Percentiles rank a stretch among this genome's conserved stretches.
phyloP scores from a whole-genome alignment of 1,140 invertebrate genomes.

The Zophobas atratus region DNA sequence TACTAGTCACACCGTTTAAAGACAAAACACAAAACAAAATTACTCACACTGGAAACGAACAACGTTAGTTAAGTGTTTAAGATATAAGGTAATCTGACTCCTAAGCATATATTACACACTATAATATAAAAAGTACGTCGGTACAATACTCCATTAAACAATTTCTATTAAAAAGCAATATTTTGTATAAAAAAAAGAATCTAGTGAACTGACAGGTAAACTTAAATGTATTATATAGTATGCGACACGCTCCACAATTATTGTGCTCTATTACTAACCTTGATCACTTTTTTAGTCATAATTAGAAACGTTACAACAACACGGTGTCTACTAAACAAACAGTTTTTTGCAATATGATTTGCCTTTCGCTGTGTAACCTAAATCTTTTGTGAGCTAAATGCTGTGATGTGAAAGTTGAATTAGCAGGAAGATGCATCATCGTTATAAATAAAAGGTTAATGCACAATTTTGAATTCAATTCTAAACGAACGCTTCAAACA shows the following conservation, averaged over 20 bases:
- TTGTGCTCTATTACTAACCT: constrained; percentile 17
- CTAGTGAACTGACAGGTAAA: too few species aligned
- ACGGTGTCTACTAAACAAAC: constrained; percentile 7
- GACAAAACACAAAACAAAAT: too few species aligned
- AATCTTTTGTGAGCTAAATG: constrained; percentile 41
- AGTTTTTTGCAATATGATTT: constrained; percentile 34
- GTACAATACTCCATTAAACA: too few species aligned
- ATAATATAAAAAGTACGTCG: too few species aligned
- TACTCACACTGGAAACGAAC: too few species aligned
- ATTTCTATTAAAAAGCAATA: too few species aligned
- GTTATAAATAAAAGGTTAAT: constrained; percentile 44
- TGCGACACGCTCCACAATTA: not conserved
- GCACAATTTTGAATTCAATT: constrained; percentile 13
- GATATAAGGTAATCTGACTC: too few species aligned
- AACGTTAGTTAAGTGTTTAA: too few species aligned
- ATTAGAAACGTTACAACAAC: not conserved
- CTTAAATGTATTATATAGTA: too few species aligned
- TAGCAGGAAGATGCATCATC: constrained; percentile 46
- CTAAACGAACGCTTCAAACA: not conserved
- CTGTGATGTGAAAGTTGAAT: constrained; percentile 41
- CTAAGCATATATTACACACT: too few species aligned
- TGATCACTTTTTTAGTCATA: constrained; percentile 3
- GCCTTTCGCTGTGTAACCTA: constrained; percentile 45
- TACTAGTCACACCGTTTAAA: too few species aligned
- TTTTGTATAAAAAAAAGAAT: too few species aligned